Conservation (phyloP, 2,888 invertebrate species). For the Xanthia togata region DNA sequence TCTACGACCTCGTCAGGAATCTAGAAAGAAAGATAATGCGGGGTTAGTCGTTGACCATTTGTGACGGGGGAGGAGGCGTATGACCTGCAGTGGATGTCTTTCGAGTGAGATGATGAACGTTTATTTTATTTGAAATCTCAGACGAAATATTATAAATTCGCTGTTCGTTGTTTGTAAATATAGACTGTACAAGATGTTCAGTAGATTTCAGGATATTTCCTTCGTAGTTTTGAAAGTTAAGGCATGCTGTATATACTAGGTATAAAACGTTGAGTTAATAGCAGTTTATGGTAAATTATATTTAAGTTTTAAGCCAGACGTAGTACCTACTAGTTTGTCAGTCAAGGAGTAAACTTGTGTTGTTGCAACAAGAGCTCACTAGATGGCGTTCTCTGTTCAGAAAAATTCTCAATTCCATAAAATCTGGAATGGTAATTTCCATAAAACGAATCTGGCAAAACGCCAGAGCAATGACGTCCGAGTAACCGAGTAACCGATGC, state of each 20-base stretch:
- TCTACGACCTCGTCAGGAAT: constrained; percentile 92
- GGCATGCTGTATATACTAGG: neutral
- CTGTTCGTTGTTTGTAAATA: neutral
- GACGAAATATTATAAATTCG: neutral
- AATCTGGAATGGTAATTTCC: constrained; percentile 33
- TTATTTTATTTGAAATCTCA: neutral
- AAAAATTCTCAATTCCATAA: constrained; percentile 15
- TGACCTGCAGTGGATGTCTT: neutral
- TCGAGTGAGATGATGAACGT: neutral
- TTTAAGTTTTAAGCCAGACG: neutral
- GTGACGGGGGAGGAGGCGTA: neutral
- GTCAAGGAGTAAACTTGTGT: neutral
- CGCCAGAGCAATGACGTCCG: constrained; percentile 53
- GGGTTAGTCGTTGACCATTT: neutral
- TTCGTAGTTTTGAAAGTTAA: neutral
- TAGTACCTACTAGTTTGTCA: neutral
- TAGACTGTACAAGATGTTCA: neutral
- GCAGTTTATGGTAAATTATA: neutral
- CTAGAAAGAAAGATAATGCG: constrained; percentile 78
- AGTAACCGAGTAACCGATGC: too few species aligned
- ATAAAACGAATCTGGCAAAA: constrained; percentile 32
- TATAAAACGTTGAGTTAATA: too few species aligned
- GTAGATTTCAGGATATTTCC: neutral
- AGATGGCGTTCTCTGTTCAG: constrained; percentile 42
- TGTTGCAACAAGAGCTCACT: neutral